Percentiles rank a stretch among this genome's conserved stretches.
phyloP scores from a whole-genome alignment of 2,797 vertebrate genomes.

The Salarias fasciatus region DNA sequence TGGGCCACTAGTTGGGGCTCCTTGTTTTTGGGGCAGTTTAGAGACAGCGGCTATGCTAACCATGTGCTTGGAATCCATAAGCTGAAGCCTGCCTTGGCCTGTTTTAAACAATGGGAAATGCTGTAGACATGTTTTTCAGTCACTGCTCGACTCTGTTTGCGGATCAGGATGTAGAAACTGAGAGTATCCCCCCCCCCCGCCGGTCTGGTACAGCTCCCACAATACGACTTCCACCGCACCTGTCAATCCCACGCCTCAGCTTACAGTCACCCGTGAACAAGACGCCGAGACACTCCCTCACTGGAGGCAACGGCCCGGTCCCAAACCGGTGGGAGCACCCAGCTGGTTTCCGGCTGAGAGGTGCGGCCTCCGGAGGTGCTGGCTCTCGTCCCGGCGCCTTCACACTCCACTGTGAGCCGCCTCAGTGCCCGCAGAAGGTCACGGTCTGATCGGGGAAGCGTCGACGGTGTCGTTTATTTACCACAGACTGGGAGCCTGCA shows the following conservation, averaged over 20 bases:
- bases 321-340: constrained; percentile 15
- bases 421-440: constrained; percentile 23
- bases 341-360: constrained; percentile 11
- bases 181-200: constrained; percentile 7
- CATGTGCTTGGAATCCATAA: too few species aligned
- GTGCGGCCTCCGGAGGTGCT: constrained; percentile 16
- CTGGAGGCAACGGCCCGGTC: constrained; percentile 25
- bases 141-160: too few species aligned
- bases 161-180: constrained; percentile 2
- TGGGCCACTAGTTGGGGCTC: too few species aligned
- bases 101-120: too few species aligned
- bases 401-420: constrained; percentile 18
- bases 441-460: constrained; percentile 14
- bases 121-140: too few species aligned
- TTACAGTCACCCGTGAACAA: constrained; percentile 12
- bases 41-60: too few species aligned
- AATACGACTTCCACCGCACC: constrained; percentile 2
- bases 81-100: too few species aligned
- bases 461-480: constrained; percentile 6
- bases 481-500: constrained; percentile 3
- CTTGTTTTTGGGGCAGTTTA: too few species aligned
- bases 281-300: constrained; percentile 1
- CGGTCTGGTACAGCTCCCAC: background rate
- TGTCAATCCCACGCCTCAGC: constrained; percentile 16
- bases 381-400: constrained; percentile 6